Base-by-base conservation (phyloP, 2,797 vertebrate genomes). In the Zalophus californianus region DNA sequence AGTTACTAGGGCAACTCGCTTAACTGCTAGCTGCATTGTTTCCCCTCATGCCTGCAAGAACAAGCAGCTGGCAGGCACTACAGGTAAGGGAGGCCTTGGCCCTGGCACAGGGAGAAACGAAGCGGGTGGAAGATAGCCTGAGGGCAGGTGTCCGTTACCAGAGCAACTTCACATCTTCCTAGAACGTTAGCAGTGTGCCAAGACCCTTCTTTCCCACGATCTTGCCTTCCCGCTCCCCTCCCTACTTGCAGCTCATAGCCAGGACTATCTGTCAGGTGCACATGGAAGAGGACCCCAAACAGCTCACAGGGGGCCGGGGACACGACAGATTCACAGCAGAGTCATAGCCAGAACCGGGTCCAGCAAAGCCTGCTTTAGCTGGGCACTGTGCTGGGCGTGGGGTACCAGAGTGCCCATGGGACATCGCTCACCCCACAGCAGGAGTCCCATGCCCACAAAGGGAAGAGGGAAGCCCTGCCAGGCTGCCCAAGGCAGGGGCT, bases 231-330 rank as follows among this genome's bases (percentile, higher is more conserved):
- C 21, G 70, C 9, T 44, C 38, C 66, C 32, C 4, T 48, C 38
- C 66, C 13, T 9, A 44, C 73, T 16, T 11, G 35, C 8, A 14
- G 78, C 32, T 68, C 60, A 21, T 8, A 41, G 82, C 32, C 54
- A 35, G 32, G 18, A 32, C 80, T 77, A 27, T 32, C 44, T 54
- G 38, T 18, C 58, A 21, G 68, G 56, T 25, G 7, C 2, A 73
- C 77, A 73, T 3, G 23, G 78, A 27, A 52, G 83, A 75, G 68
- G 70, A 66, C 50, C 14, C 20, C 80, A 38, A 73, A 72, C 72
- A 84, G 64, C 72, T 97, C 87, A 32, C 62, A 38, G 79, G 70
- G 83, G 21, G 68, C 41, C 78, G 73, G 54, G 44, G n/a, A 44
- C 85, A 10, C 23, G 9, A 44, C 54, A 78, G 82, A 29, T 25